Base-by-base conservation (phyloP, 2,888 invertebrate species). In the Endotricha flammealis region DNA sequence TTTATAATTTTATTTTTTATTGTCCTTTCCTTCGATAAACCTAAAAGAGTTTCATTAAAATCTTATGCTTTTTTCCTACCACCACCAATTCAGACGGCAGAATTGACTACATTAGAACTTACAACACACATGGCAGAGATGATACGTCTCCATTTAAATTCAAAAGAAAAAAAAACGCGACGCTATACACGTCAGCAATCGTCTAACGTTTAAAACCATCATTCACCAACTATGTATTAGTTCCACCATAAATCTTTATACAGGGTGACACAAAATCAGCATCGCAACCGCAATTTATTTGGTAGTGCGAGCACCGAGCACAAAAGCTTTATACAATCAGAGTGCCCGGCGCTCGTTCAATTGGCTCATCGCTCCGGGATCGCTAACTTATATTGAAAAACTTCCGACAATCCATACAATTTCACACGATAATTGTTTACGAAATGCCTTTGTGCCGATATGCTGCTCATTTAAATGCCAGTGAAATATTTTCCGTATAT, bases 331-430 rank as follows among this genome's bases (percentile, higher is more conserved):
- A 20, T 20, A 33, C 32, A 33, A 25, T 24, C 32, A 14, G 8
- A 22, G 13, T 14, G 23, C 14, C 29, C 35, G 22, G 12, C 10
- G 20, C 17, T 23, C 22, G 28, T 34, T 34, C 28, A 29, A 32
- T 36, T 38, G 20, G 16, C 13, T 13, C 37, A 14, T 32, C 29
- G n/a, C 23, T n/a, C 17, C 14, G 29, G 17, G 16, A 34, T 34
- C 29, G 38, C 40, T 45, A 42, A 45, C 45, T 45, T 45, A 45
- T 45, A 45, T 45, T 45, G 45, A 42, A 45, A 45, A 45, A 45
- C 38, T 45, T 45, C 23, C 34, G 20, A 13, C 39, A 24, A 44
- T 33, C 32, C 38, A 36, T 32, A 32, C 38, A 38, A 38, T 30
- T 29, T 22, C 32, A 20, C 7, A 20, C 20, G 20, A 20, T 20